Evolutionary conservation across 2,113 vertebrate species (phyloP).

Genomic region (Irena cyanogastra): DNA sequence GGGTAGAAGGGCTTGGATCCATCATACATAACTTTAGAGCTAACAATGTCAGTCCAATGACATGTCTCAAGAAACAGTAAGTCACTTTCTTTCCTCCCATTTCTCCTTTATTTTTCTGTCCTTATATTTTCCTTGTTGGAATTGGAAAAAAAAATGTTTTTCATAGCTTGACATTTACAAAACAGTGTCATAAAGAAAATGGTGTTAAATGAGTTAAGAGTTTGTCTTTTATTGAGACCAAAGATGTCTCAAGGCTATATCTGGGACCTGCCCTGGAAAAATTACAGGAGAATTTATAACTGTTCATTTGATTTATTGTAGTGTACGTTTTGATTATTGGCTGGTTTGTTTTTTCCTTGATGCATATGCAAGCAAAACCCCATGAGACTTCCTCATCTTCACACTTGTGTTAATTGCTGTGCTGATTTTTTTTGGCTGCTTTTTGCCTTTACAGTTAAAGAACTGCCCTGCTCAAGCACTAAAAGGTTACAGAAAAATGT

Average conservation of each 20-base stretch:
- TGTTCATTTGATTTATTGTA: neutral
- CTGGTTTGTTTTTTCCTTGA: neutral
- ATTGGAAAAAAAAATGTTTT: neutral
- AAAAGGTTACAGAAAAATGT: neutral
- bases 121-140: neutral
- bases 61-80: constrained; percentile 98
- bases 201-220: neutral
- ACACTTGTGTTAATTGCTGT: neutral
- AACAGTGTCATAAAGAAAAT: neutral
- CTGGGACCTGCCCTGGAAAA: neutral
- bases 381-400: neutral
- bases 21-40: constrained; percentile 98
- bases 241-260: neutral
- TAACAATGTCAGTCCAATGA: constrained; percentile 98
- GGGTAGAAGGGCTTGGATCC: constrained; percentile 91
- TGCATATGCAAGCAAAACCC: neutral
- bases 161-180: neutral
- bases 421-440: neutral
- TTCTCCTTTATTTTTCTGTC: neutral
- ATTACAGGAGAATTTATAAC: neutral
- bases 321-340: neutral
- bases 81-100: constrained; percentile 39
- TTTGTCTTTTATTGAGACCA: neutral
- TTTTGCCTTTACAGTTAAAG: neutral
- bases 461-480: neutral